Percentiles rank a stretch among this genome's conserved stretches.
phyloP scores from a whole-genome alignment of 1,140 invertebrate genomes.

The Dufourea novaeangliae region DNA sequence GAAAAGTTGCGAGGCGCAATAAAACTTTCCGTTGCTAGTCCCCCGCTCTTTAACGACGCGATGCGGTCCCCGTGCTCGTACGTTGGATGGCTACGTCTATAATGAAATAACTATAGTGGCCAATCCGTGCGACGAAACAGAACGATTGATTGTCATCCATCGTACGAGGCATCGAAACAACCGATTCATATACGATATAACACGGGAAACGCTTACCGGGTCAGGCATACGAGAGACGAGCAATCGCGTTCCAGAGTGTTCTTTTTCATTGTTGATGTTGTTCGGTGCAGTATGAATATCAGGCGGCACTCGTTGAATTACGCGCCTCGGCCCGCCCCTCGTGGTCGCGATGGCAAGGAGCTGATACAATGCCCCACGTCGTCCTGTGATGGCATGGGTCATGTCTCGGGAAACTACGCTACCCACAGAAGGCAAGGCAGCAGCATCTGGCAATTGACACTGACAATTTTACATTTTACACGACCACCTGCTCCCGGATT shows the following conservation, averaged over 20 bases:
- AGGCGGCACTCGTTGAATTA: constrained; percentile 81
- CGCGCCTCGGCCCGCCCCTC: constrained; percentile 77
- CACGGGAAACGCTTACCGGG: neutral
- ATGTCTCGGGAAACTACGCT: constrained; percentile 88
- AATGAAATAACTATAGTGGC: too few relatives aligned
- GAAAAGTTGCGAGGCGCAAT: constrained; percentile 63
- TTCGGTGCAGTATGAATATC: constrained; percentile 80
- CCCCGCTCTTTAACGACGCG: constrained; percentile 30
- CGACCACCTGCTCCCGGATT: constrained; percentile 53
- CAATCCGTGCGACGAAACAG: neutral
- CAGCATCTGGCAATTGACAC: constrained; percentile 74
- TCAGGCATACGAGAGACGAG: constrained; percentile 46
- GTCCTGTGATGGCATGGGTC: constrained; percentile 89
- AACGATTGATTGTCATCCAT: neutral
- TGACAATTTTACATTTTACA: constrained; percentile 65
- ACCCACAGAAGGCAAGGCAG: constrained; percentile 86
- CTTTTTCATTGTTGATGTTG: constrained; percentile 66
- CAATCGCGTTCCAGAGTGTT: constrained; percentile 32
- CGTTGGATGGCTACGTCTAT: constrained; percentile 11
- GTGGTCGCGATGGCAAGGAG: constrained; percentile 86
- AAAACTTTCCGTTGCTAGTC: constrained; percentile 55
- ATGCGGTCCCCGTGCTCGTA: constrained; percentile 15
- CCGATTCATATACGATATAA: too few relatives aligned
- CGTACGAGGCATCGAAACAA: neutral
- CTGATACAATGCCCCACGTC: constrained; percentile 88